Evolutionary conservation across 2,113 vertebrate species (phyloP), one percentile per base, ranked within the genome.

Genomic region (Coptodon rendalli): DNA sequence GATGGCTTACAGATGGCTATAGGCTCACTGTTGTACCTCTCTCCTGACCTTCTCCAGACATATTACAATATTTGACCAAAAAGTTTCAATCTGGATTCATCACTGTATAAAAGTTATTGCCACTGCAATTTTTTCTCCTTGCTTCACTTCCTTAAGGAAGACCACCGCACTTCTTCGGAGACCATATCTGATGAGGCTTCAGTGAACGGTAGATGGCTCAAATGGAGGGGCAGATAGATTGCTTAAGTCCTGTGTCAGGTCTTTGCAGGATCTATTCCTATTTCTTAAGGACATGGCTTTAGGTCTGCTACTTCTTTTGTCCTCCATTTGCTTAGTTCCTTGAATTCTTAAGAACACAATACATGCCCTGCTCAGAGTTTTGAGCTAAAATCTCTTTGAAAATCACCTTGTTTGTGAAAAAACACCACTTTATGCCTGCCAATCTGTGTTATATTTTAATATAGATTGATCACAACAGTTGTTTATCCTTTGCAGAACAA

Each of bases 261-360:
- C 61, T 66, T 66, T 22, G 19, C 34, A 1, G 0, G 19, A 66
- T 66, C 19, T 66, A 66, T 66, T 66, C 61, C 19, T 68, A 22
- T 68, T 68, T 68, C 3, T 22, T 68, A 40, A 0, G 13, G 19
- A 40, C 8, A 68, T 13, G 63, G 19, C 3, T 68, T 40, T 40
- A 4, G 36, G 1, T 38, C 36, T 68, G 19, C 63, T 40, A 36
- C 19, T 40, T 68, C 1, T 0, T 68, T 68, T 68, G 63, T 40
- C 11, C 11, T 4, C 63, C 0, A 0, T 38, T 68, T 68, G 6
- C 34, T 40, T 9, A 40, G 63, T 68, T 68, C 63, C 11, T 40
- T 68, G 6, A 68, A 68, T 7, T 66, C 27, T 66, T 66, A 66
- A 38, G 63, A 68, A 8, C 63, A 40, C 19, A 68, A 1, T 68